Conservation (phyloP, 2,797 vertebrate genomes). For the Enteromius afrohamiltoni region DNA sequence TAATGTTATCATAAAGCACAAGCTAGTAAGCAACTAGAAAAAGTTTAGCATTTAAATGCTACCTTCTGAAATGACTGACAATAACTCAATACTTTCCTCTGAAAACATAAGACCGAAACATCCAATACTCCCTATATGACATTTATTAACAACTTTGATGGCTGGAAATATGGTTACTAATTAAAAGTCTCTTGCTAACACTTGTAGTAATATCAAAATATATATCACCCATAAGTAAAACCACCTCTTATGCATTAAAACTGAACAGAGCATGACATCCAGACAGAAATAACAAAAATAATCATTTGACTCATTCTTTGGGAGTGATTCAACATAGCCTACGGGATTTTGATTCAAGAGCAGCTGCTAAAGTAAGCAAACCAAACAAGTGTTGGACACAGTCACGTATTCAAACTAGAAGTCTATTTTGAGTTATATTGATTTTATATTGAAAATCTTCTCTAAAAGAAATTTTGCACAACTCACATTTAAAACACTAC, state of each 20-base stretch:
- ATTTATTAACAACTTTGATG: not conserved
- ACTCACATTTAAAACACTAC: not conserved
- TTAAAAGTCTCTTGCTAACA: not conserved
- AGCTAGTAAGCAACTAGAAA: not conserved
- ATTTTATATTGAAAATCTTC: not conserved
- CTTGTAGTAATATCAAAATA: not conserved
- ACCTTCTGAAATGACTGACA: not conserved
- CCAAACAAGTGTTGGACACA: not conserved
- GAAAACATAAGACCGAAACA: not conserved
- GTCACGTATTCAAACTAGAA: not conserved
- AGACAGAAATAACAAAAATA: slow-evolving; percentile 26
- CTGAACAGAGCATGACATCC: not conserved
- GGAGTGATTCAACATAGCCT: slow-evolving; percentile 26
- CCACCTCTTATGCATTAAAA: not conserved
- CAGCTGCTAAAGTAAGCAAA: slow-evolving; percentile 11
- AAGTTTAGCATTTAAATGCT: not conserved
- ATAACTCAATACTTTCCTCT: not conserved
- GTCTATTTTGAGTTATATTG: not conserved
- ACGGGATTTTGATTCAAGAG: slow-evolving; percentile 20
- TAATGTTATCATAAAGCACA: not conserved
- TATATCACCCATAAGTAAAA: slow-evolving; percentile 8
- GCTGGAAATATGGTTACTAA: not conserved
- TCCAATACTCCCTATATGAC: not conserved
- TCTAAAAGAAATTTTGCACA: not conserved
- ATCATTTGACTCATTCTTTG: slow-evolving; percentile 17